Base-by-base conservation (phyloP, 2,797 vertebrate genomes). In the Mormyrus proboscirostris region DNA sequence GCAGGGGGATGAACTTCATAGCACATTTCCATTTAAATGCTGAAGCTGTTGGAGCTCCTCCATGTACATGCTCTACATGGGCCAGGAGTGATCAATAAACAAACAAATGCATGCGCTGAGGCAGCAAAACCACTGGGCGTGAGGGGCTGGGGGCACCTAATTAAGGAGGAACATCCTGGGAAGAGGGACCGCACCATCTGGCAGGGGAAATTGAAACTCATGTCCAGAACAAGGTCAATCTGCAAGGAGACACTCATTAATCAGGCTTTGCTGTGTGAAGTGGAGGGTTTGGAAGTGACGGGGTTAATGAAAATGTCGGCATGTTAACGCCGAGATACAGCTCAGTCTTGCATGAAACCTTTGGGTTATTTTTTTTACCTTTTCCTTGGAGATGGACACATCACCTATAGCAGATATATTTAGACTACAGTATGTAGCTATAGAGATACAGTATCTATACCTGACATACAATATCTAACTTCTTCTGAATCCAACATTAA, bases 221-320 rank as follows among this genome's bases (percentile, higher is more conserved):
- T 62, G 88, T 51, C 87, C 90, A 92, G 90, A 91, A 91, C 90
- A 90, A 88, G 79, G 89, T 91, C 90, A 89, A 92, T 91, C 90
- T 90, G 90, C 69, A 91, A 89, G 69, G 79, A 51, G 91, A 89
- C 55, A 89, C 92, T 92, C 93, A 94, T 95, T 94, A 94, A 95
- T 95, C 94, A 94, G 91, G 88, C 91, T 92, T 91, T 92, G 92
- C 38, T 79, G 92, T 93, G 91, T 88, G 86, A 44, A 10, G 25
- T 29, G 22, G 57, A 69, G 22, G 88, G 69, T 16, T 16, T 51
- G 62, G 62, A 49, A 65, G 38, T 65, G 86, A 25, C 19, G 1
- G 38, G 38, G 57, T 62, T 29, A 62, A 88, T 69, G 44, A 76
- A 47, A 29, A 49, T 49, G 44, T 50, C 16, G 3, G 33, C n/a